A percentile compares a stretch with the other conserved stretches of the same genome.
phyloP scores from a whole-genome alignment of 92 coral and sea anemone genomes.

The Paragorgia papillata region DNA sequence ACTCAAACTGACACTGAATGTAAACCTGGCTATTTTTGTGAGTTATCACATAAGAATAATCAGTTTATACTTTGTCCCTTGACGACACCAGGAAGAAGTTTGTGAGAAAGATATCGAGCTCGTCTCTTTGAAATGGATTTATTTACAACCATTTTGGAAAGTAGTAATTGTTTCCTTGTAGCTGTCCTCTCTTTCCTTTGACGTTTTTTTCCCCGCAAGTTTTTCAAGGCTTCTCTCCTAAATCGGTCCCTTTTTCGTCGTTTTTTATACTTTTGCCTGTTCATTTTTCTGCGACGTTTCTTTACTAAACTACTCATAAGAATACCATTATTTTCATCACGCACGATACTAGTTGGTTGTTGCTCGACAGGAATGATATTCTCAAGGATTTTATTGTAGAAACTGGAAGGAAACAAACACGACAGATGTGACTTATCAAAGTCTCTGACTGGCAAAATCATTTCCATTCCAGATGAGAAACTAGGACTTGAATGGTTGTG shows the following conservation, averaged over 20 bases:
- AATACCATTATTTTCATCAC: neutral
- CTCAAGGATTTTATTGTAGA: neutral
- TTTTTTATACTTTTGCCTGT: conserved; percentile 91
- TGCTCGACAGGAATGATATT: neutral
- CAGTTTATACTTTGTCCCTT: conserved; percentile 21
- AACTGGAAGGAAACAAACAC: neutral
- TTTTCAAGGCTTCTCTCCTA: conserved; percentile 80
- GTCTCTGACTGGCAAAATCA: neutral
- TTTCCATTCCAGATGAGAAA: neutral
- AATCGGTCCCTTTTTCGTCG: conserved; percentile 81
- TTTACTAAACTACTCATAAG: conserved; percentile 72
- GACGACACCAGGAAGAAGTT: conserved; percentile 33
- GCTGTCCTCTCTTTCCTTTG: conserved; percentile 69
- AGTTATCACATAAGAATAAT: too few relatives aligned
- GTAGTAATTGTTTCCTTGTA: conserved; percentile 46
- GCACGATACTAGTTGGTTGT: conserved; percentile 6
- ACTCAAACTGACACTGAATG: too few relatives aligned
- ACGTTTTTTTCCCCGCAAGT: conserved; percentile 73
- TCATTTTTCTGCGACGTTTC: conserved; percentile 88
- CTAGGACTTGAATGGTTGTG: neutral
- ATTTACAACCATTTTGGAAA: conserved; percentile 44
- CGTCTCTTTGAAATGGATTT: conserved; percentile 37
- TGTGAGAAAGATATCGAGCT: conserved; percentile 38
- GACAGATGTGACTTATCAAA: neutral
- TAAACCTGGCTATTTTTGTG: too few relatives aligned